Base-by-base conservation (phyloP, 2,797 vertebrate species). In the Heteromormyrus szaboi region DNA sequence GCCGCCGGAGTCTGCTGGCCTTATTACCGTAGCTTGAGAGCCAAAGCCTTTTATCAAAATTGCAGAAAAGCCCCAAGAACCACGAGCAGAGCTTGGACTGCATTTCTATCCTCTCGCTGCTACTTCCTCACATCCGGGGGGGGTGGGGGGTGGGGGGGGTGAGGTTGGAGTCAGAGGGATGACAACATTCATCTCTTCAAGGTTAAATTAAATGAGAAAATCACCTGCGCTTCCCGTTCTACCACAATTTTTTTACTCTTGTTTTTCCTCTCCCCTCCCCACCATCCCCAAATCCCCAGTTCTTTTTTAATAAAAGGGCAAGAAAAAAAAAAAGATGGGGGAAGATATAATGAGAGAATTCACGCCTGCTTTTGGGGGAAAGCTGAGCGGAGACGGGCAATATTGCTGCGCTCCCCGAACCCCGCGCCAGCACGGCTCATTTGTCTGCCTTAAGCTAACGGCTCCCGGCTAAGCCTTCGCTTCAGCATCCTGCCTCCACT, bases 201-300 rank as follows among this genome's bases (percentile, higher is more conserved):
- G 86, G 86, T 87, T 25, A 87, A 87, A 87, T 87, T 87, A 87
- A 87, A 65, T 11, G 59, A 87, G 56, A 48, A 68, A 87, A 46
- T 65, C 86, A 87, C 56, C 85, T 44, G 29, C 33, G 8, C 85
- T 85, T 72, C 81, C 53, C 53, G 0, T 41, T 86, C 85, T n/a
- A 33, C 53, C 33, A 22, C 29, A 22, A 22, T 59, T 41, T 81
- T n/a, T 44, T 44, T n/a, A 33, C 33, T 37, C 51, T 41, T 86
- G 85, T 86, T 86, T 37, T 33, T 62, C 59, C 59, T 62, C 53
- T 25, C 56, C 56, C 56, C 14, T 6, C 22, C 33, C 29, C 50
- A 17, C 37, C 37, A n/a, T 8, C 19, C 76, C 41, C 76, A 41
- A 44, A 46, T 81, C 76, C 76, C 41, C 37, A 44, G 17, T 46